A percentile compares a stretch with the other conserved stretches of the same genome.
phyloP scores from a whole-genome alignment of 1,140 invertebrate species.

The Papilio xuthus region DNA sequence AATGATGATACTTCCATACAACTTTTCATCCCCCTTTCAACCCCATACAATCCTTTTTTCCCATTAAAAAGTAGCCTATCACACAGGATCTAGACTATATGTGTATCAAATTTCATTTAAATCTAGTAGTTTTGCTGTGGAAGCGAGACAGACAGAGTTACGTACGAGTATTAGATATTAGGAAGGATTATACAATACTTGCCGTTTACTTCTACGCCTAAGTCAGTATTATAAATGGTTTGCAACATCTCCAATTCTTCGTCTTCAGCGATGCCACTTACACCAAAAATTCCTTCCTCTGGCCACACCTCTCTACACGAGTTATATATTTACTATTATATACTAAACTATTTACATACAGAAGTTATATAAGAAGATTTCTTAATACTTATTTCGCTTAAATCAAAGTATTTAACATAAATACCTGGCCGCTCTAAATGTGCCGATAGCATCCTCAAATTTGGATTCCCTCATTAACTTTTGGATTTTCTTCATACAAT shows the following conservation, averaged over 20 bases:
- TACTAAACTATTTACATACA: neutral
- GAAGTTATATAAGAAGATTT: neutral
- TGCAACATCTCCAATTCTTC: conserved; percentile 73
- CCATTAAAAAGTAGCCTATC: no score
- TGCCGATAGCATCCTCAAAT: conserved; percentile 88
- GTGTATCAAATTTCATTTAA: no score
- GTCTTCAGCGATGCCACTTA: conserved; percentile 60
- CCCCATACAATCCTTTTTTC: no score
- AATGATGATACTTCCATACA: no score
- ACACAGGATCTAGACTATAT: no score
- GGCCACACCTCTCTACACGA: conserved; percentile 72
- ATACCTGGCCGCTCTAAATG: conserved; percentile 93
- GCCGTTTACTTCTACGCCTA: conserved; percentile 63
- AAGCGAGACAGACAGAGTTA: no score
- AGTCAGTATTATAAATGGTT: conserved; percentile 70
- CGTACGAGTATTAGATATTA: no score
- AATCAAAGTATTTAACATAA: neutral
- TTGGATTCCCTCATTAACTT: conserved; percentile 86
- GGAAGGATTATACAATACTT: conserved; percentile 33
- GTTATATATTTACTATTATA: conserved; percentile 31
- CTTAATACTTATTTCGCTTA: neutral
- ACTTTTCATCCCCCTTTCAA: no score
- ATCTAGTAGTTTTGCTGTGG: no score
- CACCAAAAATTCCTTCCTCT: conserved; percentile 74
- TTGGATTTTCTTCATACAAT: conserved; percentile 94